Base-by-base conservation (phyloP, 2,888 invertebrate species). In the Drosophila meridionalis region DNA sequence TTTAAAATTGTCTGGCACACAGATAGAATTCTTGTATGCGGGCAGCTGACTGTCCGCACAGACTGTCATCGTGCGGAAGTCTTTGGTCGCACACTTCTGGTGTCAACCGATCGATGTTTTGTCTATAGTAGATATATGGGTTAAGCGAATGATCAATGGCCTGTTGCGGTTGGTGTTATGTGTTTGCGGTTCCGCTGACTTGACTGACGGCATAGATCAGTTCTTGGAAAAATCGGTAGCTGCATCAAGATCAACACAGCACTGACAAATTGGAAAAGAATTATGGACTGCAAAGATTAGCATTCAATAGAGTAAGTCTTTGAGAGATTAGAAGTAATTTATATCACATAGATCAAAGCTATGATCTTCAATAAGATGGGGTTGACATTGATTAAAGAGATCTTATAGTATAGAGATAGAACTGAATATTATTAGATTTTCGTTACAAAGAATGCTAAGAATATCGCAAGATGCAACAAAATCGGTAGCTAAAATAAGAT, bases 1-100 rank as follows among this genome's bases (percentile, higher is more conserved):
- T 78, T 89, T 83, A 85, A 86, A 85, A 83, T 53, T 32, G 76
- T 73, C 66, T 70, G 48, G 48, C 53, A 78, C 53, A 75, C 69
- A 84, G 76, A 67, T 67, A 73, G 63, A 69, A 61, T 53, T 69
- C 50, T 30, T 30, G 38, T 36, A 78, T 88, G 87, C 89, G 89
- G 87, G 89, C 81, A 83, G 89, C 78, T 64, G 85, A 69, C 79
- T 69, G 75, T 68, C 61, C 56, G 57, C 45, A 63, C 56, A n/a
- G 59, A 66, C 67, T 80, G 72, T 76, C 79, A 60, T 58, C 79
- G 28, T 14, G 73, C 30, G 30, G 48, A 58, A 38, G 59, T 38
- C 30, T 47, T 48, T 42, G 58, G 9, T 45, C 34, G 62, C 34
- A 69, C 78, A 77, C 61, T 69, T 78, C 64, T 62, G 58, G 61